Base-by-base conservation (phyloP, 2,888 invertebrate species). In the Heliconius ethilla region DNA sequence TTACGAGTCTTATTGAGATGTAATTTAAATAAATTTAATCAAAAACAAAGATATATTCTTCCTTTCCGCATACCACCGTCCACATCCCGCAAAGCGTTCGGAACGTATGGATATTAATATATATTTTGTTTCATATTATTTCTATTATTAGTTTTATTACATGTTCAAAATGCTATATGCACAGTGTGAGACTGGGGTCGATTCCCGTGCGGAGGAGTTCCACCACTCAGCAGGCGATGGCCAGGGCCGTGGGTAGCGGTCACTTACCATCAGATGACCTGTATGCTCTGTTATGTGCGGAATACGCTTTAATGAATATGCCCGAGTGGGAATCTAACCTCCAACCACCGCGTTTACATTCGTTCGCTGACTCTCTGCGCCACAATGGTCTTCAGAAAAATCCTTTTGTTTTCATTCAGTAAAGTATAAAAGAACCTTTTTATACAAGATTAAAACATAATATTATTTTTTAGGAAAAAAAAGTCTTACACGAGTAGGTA, bases 31-130 rank as follows among this genome's bases (percentile, higher is more conserved):
- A 2, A 51, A 51, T 51, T 51, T 51, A 18, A 51, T 0, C 6
- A 51, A 25, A 45, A 40, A 69, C 11, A 9, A 27, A 9, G 9
- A 18, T 25, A 1, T 10, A 13, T 70, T 55, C n/a, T 37, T 55
- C 72, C 37, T 25, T 72, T 2, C n/a, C 25, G 72, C n/a, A 7
- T 25, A 33, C n/a, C 3, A 25, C 18, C 33, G 9, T 72, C 55
- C 72, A 59, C 22, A 59, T 59, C 22, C 72, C 72, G 33, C 72
- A 72, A 72, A 72, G n/a, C 59, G 59, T 72, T 59, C 33, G 33
- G 29, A 33, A 59, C 13, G 70, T 55, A 25, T 37, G 59, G 72
- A 72, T 33, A 59, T 59, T 72, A 72, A 72, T 72, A 63, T 59
- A 63, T 27, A 25, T 59, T 55, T 55, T 13, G 40, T 67, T 67